Evolutionary conservation across 2,888 invertebrate species (phyloP), one percentile per base, ranked within the genome.

Genomic region (Seira ritae): DNA sequence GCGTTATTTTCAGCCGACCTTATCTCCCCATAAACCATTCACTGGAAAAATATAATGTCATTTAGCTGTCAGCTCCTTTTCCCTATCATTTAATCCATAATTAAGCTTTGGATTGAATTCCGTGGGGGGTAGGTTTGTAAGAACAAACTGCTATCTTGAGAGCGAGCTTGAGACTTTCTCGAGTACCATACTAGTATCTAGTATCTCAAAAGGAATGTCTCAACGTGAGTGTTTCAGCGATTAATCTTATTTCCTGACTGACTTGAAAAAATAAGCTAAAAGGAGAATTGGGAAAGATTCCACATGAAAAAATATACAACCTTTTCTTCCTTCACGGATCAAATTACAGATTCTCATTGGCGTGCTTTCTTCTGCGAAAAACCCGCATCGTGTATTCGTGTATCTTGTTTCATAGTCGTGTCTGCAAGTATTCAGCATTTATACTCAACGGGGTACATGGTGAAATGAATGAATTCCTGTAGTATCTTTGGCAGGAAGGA

Each of bases 171-270:
- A 17, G 2, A n/a, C 17, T 55, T 3, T 2, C 55, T 55, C 55
- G 17, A 55, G 55, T 55, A 55, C 12, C 42, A 42, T 42, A 8
- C 42, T 42, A n/a, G n/a, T n/a, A n/a, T n/a, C n/a, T n/a, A n/a
- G 31, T 31, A 4, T 31, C 8, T 31, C n/a, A n/a, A n/a, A 31
- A 31, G 8, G 31, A 31, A 4, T 8, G 31, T 2, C 31, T 22
- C 62, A 62, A 3, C 17, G 50, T 50, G 22, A 62, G 12, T 22
- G 22, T 62, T 62, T 62, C 62, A 20, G 20, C 22, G 22, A 62
- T 62, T 62, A 62, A 62, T 62, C 62, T 62, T 62, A 62, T 62
- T 62, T 62, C 62, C 62, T 62, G 62, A 62, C 62, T 62, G 19
- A 19, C 62, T 62, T 62, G 62, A 62, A 22, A 62, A 62, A 20